phyloP scores from a whole-genome alignment of 2,888 invertebrate species.

The Leptopilina syphax region DNA sequence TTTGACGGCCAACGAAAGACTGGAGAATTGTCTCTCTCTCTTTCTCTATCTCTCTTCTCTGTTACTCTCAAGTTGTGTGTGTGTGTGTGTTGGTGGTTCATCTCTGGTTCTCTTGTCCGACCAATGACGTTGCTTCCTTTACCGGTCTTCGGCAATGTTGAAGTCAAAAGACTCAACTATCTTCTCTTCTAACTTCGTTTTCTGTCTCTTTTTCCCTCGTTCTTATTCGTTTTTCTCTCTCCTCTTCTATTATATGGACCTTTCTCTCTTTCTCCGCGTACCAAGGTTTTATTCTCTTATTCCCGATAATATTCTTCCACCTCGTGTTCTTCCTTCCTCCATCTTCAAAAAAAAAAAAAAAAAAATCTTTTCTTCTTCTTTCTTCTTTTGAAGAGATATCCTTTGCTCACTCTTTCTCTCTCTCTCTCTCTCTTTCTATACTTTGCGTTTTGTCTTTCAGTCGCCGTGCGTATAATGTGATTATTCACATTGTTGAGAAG shows the following conservation, averaged over 20 bases:
- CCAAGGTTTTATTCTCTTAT: conserved; percentile 33
- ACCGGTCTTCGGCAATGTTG: conserved; percentile 51
- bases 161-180: conserved; percentile 39
- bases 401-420: no score
- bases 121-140: conserved; percentile 64
- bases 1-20: conserved; percentile 67
- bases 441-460: conserved; percentile 36
- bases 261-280: conserved; percentile 47
- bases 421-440: conserved; percentile 27
- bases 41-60: conserved; percentile 51
- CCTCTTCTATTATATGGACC: conserved; percentile 44
- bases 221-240: conserved; percentile 39
- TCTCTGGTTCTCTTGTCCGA: conserved; percentile 64
- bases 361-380: conserved; percentile 23
- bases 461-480: conserved; percentile 25
- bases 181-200: conserved; percentile 27
- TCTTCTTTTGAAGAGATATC: conserved; percentile 16
- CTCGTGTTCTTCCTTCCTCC: conserved; percentile 38
- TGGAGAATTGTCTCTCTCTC: conserved; percentile 63
- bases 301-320: conserved; percentile 40
- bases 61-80: conserved; percentile 49
- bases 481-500: conserved; percentile 28
- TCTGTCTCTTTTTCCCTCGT: conserved; percentile 36
- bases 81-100: conserved; percentile 55
- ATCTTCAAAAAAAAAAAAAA: background rate